Percentiles rank a stretch among this genome's conserved stretches.
Evolutionary conservation across 2,797 vertebrate genomes (phyloP).

Genomic region (Lepus oiostolus): DNA sequence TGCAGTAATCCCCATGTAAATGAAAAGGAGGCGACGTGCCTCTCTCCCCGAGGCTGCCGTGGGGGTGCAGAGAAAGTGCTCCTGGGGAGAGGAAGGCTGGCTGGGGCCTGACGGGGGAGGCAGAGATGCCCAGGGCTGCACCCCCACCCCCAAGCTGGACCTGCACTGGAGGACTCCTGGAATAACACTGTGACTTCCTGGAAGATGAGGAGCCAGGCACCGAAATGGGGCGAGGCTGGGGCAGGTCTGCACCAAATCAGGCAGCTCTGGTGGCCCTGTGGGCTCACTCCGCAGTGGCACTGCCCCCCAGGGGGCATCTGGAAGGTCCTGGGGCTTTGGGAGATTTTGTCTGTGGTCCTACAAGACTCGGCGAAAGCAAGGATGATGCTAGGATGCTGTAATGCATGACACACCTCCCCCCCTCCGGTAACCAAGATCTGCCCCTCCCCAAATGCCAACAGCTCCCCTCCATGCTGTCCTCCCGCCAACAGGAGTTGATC

Average conservation of each 20-base stretch:
- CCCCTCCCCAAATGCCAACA: background rate
- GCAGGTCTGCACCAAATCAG: background rate
- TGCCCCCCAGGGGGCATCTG: accelerated
- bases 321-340: background rate
- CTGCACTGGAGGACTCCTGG: background rate
- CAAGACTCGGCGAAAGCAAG: background rate
- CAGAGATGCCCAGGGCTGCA: background rate
- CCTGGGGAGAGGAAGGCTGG: constrained; percentile 20
- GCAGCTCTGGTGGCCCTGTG: background rate
- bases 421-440: background rate
- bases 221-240: accelerated
- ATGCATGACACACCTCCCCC: background rate
- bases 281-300: background rate
- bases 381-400: background rate
- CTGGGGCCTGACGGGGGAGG: background rate
- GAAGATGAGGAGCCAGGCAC: background rate
- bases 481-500: background rate
- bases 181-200: background rate
- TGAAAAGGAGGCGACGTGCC: constrained; percentile 85
- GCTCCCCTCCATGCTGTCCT: background rate
- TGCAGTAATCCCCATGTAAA: constrained; percentile 89
- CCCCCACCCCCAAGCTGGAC: background rate
- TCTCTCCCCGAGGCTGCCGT: constrained; percentile 69
- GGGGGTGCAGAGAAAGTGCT: constrained; percentile 72
- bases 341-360: background rate